Percentiles rank a stretch among this genome's conserved stretches.
Conservation (phyloP, 2,888 invertebrate species). For the Nesidiocoris tenuis region DNA sequence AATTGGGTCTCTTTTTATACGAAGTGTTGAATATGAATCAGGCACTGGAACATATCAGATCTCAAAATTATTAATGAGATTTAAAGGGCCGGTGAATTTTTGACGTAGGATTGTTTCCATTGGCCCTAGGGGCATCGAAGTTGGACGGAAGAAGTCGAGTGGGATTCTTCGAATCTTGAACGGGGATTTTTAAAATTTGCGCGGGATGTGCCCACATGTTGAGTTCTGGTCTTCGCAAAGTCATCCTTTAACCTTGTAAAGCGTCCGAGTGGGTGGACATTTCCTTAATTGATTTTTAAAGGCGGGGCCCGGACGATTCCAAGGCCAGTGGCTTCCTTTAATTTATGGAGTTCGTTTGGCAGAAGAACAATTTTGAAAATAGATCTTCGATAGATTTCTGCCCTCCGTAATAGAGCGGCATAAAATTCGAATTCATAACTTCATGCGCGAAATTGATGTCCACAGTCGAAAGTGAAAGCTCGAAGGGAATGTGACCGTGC, state of each 20-base stretch:
- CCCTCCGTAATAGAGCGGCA: too few species aligned
- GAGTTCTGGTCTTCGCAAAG: background rate
- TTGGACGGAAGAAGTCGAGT: too few species aligned
- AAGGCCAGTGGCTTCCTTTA: slow-evolving; percentile 22
- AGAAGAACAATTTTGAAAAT: too few species aligned
- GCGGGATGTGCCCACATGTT: slow-evolving; percentile 11
- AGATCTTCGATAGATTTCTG: too few species aligned
- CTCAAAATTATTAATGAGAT: background rate
- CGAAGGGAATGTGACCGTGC: background rate
- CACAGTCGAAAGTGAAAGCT: background rate
- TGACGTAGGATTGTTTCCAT: background rate
- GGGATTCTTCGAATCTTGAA: background rate
- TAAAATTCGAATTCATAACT: too few species aligned
- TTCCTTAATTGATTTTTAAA: slow-evolving; percentile 8
- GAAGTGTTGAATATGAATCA: background rate
- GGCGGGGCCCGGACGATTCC: slow-evolving; percentile 7
- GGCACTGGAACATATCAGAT: background rate
- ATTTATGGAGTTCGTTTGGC: background rate
- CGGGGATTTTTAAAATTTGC: background rate
- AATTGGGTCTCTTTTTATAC: background rate
- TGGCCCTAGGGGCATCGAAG: background rate
- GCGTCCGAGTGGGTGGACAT: background rate
- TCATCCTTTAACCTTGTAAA: slow-evolving; percentile 16
- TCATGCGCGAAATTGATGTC: background rate
- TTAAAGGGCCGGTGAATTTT: background rate